Conservation (phyloP, 1,140 invertebrate species). For the Battus philenor region DNA sequence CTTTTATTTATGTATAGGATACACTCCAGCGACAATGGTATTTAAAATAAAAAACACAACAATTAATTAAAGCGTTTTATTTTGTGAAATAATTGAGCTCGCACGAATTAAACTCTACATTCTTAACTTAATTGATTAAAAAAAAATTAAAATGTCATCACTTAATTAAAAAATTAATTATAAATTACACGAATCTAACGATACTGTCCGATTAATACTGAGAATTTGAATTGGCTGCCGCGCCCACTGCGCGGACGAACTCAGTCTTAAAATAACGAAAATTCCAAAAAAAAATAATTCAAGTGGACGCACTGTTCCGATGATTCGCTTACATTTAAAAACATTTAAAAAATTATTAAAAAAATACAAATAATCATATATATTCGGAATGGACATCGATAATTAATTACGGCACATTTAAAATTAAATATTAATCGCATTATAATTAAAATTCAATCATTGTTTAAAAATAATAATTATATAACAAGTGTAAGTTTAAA, state of each 20-base stretch:
- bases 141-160: slow-evolving; percentile 26
- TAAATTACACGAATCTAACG: slow-evolving; percentile 9
- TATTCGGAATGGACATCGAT: slow-evolving; percentile 6
- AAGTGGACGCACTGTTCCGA: slow-evolving; percentile 15
- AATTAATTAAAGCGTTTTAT: slow-evolving; percentile 51
- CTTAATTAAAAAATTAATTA: slow-evolving; percentile 18
- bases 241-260: too few relatives aligned
- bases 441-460: too few relatives aligned
- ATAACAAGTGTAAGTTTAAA: too few relatives aligned
- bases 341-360: not conserved
- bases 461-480: too few relatives aligned
- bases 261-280: slow-evolving; percentile 40
- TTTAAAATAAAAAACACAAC: slow-evolving; percentile 22
- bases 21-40: too few relatives aligned
- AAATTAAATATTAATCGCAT: too few relatives aligned
- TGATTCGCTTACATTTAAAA: slow-evolving; percentile 3
- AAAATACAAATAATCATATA: slow-evolving; percentile 6
- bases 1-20: too few relatives aligned
- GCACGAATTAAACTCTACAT: slow-evolving; percentile 50
- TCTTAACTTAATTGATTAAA: slow-evolving; percentile 33
- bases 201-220: slow-evolving; percentile 1
- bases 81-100: slow-evolving; percentile 68
- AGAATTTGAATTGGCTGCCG: too few relatives aligned
- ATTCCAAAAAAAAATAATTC: slow-evolving; percentile 10
- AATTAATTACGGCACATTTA: too few relatives aligned